These are phyloP conservation scores for Sylvietta virens DNA, from an alignment of 2,113 vertebrate genomes.

Conservation along the genomic window DNA sequence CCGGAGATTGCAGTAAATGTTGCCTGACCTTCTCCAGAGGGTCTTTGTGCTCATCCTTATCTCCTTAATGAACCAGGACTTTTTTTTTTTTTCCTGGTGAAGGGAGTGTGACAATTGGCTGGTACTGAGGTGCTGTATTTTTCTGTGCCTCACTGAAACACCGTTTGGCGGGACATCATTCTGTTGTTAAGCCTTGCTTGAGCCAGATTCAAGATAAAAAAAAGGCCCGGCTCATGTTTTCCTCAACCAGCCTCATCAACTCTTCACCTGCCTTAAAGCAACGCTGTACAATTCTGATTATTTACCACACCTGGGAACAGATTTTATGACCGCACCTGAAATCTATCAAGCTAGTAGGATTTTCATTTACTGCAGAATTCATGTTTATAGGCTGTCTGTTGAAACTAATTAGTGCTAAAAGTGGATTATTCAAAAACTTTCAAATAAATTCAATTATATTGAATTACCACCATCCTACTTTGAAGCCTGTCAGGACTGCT, in stretches of 20 bases:
- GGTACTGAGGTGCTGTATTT: not conserved
- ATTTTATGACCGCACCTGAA: not conserved
- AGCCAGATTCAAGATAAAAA: not conserved
- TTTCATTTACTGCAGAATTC: not conserved
- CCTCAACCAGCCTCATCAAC: not conserved
- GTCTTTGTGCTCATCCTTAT: not conserved
- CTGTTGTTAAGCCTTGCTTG: not conserved
- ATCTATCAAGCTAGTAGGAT: not conserved
- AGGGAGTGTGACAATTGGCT: not conserved
- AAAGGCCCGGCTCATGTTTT: not conserved
- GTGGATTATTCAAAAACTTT: not conserved
- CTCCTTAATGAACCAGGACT: too few relatives aligned
- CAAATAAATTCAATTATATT: not conserved
- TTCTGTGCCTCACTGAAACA: not conserved
- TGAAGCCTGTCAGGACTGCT: not conserved
- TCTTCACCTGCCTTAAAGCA: fast-evolving
- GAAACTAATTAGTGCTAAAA: not conserved
- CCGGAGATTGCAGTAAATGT: not conserved
- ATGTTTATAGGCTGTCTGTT: not conserved
- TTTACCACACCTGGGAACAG: not conserved
- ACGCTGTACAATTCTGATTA: not conserved
- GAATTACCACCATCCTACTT: not conserved
- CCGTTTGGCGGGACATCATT: fast-evolving
- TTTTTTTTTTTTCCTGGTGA: not conserved
- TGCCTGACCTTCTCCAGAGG: not conserved